Evolutionary conservation across 2,113 vertebrate species (phyloP).

Genomic region (Petromus typicus): DNA sequence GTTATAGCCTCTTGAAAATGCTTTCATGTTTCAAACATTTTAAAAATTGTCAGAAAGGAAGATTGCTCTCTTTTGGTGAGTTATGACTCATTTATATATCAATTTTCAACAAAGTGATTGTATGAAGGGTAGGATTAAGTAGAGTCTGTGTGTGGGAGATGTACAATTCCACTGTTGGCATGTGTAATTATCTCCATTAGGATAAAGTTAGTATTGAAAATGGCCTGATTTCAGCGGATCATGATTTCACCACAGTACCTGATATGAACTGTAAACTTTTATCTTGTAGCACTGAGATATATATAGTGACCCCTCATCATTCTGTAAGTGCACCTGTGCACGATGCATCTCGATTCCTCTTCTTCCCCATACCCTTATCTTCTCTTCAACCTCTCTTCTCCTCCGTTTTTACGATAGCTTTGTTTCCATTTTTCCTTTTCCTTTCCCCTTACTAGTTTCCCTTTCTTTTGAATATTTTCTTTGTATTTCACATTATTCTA

Average conservation of each 20-base stretch:
- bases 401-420: too few species aligned
- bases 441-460: too few species aligned
- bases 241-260: background rate
- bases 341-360: too few species aligned
- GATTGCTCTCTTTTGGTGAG: conserved; percentile 45
- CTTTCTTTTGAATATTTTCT: too few species aligned
- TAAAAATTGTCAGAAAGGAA: conserved; percentile 56
- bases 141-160: conserved; percentile 14
- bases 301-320: too few species aligned
- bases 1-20: conserved; percentile 38
- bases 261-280: background rate
- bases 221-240: conserved; percentile 8
- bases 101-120: conserved; percentile 51
- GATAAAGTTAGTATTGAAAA: conserved; percentile 27
- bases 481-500: too few species aligned
- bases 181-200: conserved; percentile 11
- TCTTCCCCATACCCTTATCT: too few species aligned
- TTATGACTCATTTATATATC: conserved; percentile 64
- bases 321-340: too few species aligned
- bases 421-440: too few species aligned
- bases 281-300: too few species aligned
- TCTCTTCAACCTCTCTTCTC: too few species aligned
- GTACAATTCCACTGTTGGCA: background rate
- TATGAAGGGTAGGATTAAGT: background rate
- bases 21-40: conserved; percentile 21